phyloP scores from a whole-genome alignment of 1,140 invertebrate genomes.

The Drosophila sproati region DNA sequence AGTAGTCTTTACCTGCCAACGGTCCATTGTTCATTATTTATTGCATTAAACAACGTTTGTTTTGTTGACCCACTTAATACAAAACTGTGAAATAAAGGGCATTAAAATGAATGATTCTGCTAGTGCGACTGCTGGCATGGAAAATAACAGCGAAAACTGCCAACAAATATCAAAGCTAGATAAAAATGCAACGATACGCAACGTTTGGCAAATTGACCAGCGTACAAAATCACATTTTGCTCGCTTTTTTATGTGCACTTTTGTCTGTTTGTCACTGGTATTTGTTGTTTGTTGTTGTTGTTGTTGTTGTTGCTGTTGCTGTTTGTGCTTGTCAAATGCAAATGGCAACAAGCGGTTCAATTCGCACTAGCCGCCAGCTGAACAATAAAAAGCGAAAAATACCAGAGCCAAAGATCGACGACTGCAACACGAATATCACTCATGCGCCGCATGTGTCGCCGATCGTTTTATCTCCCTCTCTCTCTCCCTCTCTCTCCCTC shows the following conservation, averaged over 20 bases:
- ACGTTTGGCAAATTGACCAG: conserved; percentile 62
- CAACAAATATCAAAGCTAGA: conserved; percentile 40
- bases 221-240: conserved; percentile 35
- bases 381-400: conserved; percentile 57
- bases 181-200: conserved; percentile 67
- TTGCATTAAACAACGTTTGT: not conserved
- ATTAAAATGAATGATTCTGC: not conserved
- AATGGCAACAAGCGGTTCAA: conserved; percentile 64
- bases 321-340: conserved; percentile 66
- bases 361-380: conserved; percentile 46
- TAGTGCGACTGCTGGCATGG: not conserved
- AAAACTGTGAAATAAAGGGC: not conserved
- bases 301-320: conserved; percentile 31
- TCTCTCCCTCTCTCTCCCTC: not conserved
- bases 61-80: conserved; percentile 11
- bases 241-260: conserved; percentile 26
- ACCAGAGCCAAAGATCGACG: conserved; percentile 49
- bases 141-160: conserved; percentile 11
- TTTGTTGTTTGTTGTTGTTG: conserved; percentile 31
- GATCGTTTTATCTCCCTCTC: conserved; percentile 7
- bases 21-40: not conserved
- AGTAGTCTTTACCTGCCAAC: too few species aligned
- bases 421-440: conserved; percentile 64
- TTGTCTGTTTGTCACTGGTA: conserved; percentile 25
- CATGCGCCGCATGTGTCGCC: conserved; percentile 64